phyloP scores from a whole-genome alignment of 2,113 vertebrate species.

The Myanophis thanlyinensis region DNA sequence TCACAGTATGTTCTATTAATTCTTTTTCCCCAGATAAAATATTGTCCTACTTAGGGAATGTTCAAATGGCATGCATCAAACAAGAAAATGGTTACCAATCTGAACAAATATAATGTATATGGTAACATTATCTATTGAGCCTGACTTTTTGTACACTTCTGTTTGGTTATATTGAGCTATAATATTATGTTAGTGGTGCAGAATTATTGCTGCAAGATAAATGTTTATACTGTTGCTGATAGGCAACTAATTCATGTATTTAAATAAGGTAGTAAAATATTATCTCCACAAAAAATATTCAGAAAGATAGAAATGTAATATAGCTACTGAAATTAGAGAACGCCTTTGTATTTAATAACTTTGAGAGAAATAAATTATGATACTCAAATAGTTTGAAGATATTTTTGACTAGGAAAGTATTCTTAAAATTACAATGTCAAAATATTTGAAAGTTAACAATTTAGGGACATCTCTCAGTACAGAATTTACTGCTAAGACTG shows the following conservation, averaged over 20 bases:
- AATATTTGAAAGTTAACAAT: background rate
- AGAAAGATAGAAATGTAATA: background rate
- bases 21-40: background rate
- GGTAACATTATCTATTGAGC: background rate
- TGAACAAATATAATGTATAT: no score
- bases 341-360: background rate
- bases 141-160: no score
- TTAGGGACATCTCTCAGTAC: background rate
- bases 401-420: background rate
- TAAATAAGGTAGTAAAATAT: constrained; percentile 6
- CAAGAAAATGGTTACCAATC: background rate
- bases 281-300: background rate
- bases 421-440: background rate
- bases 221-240: background rate
- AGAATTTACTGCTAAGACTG: background rate
- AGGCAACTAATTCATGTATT: background rate
- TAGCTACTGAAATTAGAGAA: constrained; percentile 5
- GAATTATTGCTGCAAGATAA: background rate
- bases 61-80: background rate
- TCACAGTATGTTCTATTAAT: background rate
- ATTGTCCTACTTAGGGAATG: background rate
- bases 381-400: background rate
- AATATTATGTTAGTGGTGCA: background rate
- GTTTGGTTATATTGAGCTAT: background rate
- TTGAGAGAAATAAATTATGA: background rate